Conservation (phyloP, 2,797 vertebrate species). For the Rallus crepitans region DNA sequence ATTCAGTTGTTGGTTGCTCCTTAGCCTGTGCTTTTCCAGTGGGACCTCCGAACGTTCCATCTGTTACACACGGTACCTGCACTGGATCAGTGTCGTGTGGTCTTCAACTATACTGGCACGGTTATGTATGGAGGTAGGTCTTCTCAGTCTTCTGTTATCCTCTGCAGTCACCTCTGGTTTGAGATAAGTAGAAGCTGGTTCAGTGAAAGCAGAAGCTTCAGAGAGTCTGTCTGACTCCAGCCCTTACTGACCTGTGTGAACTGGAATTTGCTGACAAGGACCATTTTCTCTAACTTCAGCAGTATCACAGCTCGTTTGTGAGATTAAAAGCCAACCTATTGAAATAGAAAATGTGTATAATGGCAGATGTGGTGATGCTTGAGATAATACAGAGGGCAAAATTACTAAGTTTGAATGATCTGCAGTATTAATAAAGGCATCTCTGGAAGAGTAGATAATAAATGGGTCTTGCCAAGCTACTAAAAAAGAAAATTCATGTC, state of each 20-base stretch:
- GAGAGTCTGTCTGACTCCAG: neutral
- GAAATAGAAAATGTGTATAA: neutral
- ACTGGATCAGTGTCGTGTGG: conserved; percentile 96
- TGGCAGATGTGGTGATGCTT: neutral
- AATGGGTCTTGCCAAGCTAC: neutral
- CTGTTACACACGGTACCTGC: conserved; percentile 97
- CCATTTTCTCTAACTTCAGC: conserved; percentile 10
- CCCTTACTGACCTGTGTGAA: neutral
- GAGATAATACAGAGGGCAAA: no score
- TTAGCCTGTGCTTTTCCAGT: conserved; percentile 84
- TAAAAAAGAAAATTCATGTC: neutral
- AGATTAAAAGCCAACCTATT: conserved; percentile 6
- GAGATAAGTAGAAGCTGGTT: neutral
- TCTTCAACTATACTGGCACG: conserved; percentile 98
- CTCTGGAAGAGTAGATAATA: neutral
- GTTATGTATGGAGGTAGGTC: conserved; percentile 97
- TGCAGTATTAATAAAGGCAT: neutral
- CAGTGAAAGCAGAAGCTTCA: neutral
- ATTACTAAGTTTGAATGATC: neutral
- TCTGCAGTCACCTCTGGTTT: neutral
- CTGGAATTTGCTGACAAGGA: conserved; percentile 14
- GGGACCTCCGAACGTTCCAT: conserved; percentile 98
- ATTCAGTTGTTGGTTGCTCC: conserved; percentile 48
- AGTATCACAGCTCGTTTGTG: neutral
- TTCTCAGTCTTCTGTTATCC: neutral